phyloP scores from a whole-genome alignment of 2,113 vertebrate species.

The Proterorhinus semilunaris region DNA sequence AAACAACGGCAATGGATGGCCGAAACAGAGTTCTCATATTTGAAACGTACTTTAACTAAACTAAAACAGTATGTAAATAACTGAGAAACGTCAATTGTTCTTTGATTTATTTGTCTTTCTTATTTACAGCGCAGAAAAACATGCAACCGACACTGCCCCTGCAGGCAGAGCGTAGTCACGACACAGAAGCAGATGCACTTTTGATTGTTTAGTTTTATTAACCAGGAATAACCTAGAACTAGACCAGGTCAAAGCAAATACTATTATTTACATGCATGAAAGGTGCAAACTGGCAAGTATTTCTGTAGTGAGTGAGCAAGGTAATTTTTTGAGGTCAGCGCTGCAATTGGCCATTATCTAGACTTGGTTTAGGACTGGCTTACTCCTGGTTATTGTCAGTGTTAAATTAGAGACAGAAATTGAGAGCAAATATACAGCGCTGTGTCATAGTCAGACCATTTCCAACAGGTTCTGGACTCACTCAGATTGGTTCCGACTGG shows the following conservation, averaged over 20 bases:
- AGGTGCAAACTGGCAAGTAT: not conserved
- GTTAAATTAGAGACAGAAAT: not conserved
- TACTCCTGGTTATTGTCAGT: not conserved
- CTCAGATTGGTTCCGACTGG: not conserved
- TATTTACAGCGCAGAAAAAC: conserved; percentile 6
- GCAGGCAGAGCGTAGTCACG: conserved; percentile 1
- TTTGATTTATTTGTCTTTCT: conserved; percentile 1
- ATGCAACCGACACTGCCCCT: conserved; percentile 4
- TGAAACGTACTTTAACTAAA: not conserved
- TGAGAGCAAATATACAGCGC: conserved; percentile 9
- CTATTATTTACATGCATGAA: not conserved
- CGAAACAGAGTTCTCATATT: too few species aligned
- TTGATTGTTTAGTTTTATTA: not conserved
- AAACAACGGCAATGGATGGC: too few species aligned
- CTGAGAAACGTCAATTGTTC: not conserved
- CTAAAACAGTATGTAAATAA: not conserved
- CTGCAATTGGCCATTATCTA: not conserved
- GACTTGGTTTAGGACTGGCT: not conserved
- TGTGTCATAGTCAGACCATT: conserved; percentile 1
- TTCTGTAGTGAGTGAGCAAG: not conserved
- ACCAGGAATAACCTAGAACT: not conserved
- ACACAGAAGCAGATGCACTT: conserved; percentile 10
- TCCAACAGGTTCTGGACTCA: conserved; percentile 1
- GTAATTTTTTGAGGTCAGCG: not conserved
- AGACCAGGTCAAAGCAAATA: not conserved